phyloP scores from a whole-genome alignment of 2,113 vertebrate genomes.

The Solea solea region DNA sequence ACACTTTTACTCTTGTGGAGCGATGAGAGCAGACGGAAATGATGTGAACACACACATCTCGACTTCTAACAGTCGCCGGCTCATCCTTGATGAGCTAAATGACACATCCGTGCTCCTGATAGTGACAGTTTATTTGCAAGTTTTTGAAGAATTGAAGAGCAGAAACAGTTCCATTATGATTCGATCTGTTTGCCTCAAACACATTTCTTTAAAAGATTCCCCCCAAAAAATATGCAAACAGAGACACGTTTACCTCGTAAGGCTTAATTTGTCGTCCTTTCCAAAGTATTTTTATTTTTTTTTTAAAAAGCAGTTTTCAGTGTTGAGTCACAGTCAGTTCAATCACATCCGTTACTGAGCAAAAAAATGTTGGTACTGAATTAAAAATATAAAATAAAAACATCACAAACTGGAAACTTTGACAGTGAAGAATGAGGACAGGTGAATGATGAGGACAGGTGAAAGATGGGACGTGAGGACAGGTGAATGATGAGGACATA shows the following conservation, averaged over 20 bases:
- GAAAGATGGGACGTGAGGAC: too few relatives aligned
- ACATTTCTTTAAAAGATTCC: not conserved
- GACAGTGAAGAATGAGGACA: too few relatives aligned
- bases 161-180: too few relatives aligned
- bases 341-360: too few relatives aligned
- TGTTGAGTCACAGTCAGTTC: too few relatives aligned
- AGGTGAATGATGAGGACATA: too few relatives aligned
- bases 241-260: not conserved
- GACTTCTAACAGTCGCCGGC: slow-evolving; percentile 7
- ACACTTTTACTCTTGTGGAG: not conserved
- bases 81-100: slow-evolving; percentile 31
- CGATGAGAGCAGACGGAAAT: slow-evolving; percentile 36
- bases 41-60: not conserved
- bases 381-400: too few relatives aligned
- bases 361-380: too few relatives aligned
- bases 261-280: not conserved
- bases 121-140: slow-evolving; percentile 31
- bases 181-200: not conserved
- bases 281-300: too few relatives aligned
- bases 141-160: slow-evolving; percentile 8
- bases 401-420: too few relatives aligned
- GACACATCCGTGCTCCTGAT: slow-evolving; percentile 14
- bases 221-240: not conserved
- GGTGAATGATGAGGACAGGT: too few relatives aligned
- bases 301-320: too few relatives aligned